Percentiles rank a stretch among this genome's conserved stretches.
Conservation (phyloP, 1,140 invertebrate genomes). For the Orussus abietinus region DNA sequence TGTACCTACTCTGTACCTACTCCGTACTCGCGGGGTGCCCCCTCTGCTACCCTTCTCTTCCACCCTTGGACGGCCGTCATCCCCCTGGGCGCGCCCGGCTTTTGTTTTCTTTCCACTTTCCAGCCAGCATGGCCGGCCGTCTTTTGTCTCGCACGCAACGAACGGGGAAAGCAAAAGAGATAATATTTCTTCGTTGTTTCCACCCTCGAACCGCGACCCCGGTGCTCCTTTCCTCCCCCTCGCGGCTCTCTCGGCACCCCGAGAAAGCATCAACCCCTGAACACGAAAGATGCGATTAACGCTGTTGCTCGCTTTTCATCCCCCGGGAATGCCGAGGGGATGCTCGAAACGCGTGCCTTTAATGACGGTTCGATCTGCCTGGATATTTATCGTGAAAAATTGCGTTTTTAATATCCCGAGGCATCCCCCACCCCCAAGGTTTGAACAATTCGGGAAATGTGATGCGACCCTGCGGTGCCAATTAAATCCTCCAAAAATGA, state of each 20-base stretch:
- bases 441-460: no score
- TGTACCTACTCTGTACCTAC: neutral
- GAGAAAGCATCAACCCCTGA: neutral
- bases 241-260: no score
- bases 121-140: slow-evolving; percentile 23
- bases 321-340: neutral
- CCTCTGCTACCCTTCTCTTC: neutral
- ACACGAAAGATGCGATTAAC: neutral
- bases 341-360: no score
- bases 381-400: no score
- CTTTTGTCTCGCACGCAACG: slow-evolving; percentile 30
- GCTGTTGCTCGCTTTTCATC: slow-evolving; percentile 6
- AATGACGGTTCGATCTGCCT: no score
- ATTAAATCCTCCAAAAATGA: no score
- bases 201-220: no score
- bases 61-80: slow-evolving; percentile 13
- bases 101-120: slow-evolving; percentile 42
- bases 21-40: slow-evolving; percentile 1
- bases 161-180: slow-evolving; percentile 21
- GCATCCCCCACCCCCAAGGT: no score
- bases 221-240: no score
- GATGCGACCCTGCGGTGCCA: no score
- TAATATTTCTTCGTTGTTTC: slow-evolving; percentile 29
- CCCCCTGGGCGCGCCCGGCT: slow-evolving; percentile 29
- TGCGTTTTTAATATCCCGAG: no score